Base-by-base conservation (phyloP, 2,888 invertebrate genomes). In the Lepidochrysops patricia region DNA sequence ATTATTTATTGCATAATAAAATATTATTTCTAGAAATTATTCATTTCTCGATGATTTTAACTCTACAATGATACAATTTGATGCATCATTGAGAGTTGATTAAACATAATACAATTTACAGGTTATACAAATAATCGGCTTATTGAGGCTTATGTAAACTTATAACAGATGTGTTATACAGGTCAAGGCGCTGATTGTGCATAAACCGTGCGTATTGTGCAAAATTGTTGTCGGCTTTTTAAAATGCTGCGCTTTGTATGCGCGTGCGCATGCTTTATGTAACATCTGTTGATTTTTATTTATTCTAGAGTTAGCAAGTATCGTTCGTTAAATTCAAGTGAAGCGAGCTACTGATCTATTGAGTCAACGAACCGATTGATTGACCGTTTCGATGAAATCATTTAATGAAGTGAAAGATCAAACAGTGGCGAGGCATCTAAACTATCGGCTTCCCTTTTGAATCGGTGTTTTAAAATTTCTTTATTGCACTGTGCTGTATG, bases 91-190 rank as follows among this genome's bases (percentile, higher is more conserved):
- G 5, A 37, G 13, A n/a, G 13, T 37, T 13, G 48, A 23, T 23
- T 23, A 3, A 9, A 49, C 19, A 25, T 6, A 19, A 49, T 6
- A 43, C 26, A 32, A 23, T 25, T 26, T 54, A 7, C 2, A 1
- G 26, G 29, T 15, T 43, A 43, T 48, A 49, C 23, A 52, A 37
- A 19, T 32, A 15, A 52, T 50, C 52, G 32, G n/a, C 43, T 27
- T 19, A 57, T 37, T 37, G 25, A 57, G 37, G 13, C 15, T 57
- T 35, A 57, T 37, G 35, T 57, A 57, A 57, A 57, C 57, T 57
- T 57, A 57, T 57, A 57, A 37, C 26, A 37, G 35, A 35, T 57
- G 37, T 57, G 13, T 57, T 23, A 54, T 15, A 12, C 12, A 13
- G 54, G 54, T 54, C 29, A 54, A 54, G 54, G 54, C 19, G 12